These are phyloP conservation scores for Otolemur crassicaudatus DNA, from an alignment of 2,797 vertebrate species.

Conservation along the genomic window DNA sequence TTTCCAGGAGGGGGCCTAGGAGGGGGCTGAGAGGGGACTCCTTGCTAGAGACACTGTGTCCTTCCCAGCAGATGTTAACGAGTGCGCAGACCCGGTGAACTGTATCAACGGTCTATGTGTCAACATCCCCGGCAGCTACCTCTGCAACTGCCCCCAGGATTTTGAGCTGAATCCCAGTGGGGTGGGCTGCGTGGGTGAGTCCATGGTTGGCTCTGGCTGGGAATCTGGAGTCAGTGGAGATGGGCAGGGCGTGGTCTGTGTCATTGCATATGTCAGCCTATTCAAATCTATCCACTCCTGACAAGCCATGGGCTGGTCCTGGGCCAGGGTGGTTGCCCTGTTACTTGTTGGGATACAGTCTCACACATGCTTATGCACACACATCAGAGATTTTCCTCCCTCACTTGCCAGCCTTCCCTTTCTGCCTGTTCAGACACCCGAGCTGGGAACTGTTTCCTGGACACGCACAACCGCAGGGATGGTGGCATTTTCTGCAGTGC, in stretches of 20 bases:
- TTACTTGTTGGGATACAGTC: neutral
- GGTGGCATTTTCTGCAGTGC: slow-evolving; percentile 94
- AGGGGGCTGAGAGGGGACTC: neutral
- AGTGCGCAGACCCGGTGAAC: slow-evolving; percentile 95
- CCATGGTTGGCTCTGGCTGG: accelerated
- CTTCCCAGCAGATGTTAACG: slow-evolving; percentile 93
- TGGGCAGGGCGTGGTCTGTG: no score
- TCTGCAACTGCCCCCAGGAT: slow-evolving; percentile 95
- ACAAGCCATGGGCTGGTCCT: no score
- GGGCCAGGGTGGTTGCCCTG: accelerated
- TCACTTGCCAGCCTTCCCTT: neutral
- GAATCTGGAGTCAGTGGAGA: neutral
- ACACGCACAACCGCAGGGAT: slow-evolving; percentile 92
- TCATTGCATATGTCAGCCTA: neutral
- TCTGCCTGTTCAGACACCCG: slow-evolving; percentile 90
- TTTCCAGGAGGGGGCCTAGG: no score
- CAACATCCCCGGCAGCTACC: slow-evolving; percentile 95
- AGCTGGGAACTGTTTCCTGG: slow-evolving; percentile 96
- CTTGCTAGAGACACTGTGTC: neutral
- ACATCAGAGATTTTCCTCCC: accelerated
- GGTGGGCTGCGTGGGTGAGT: slow-evolving; percentile 95
- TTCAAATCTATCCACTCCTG: neutral
- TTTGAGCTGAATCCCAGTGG: slow-evolving; percentile 96
- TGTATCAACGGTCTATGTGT: slow-evolving; percentile 96
- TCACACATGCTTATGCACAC: no score